Evolutionary conservation across 2,888 invertebrate genomes (phyloP), one percentile per base, ranked within the genome.

Genomic region (Escarpia spicata): DNA sequence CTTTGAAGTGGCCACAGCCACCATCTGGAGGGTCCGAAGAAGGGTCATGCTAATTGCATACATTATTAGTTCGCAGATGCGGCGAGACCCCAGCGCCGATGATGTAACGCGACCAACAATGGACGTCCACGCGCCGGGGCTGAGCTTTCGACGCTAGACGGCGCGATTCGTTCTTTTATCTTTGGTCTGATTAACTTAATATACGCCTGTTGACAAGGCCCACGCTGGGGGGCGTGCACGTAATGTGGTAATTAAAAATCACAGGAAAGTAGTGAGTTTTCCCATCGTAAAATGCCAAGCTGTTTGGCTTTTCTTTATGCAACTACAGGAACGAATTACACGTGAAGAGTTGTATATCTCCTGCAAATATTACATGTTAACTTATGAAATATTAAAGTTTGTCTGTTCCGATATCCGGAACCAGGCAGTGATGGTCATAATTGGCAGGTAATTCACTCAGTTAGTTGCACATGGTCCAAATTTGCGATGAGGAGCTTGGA

Each of bases 1-100:
- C 75, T 75, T 75, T 75, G 75, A 75, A 75, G 75, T 75, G 75
- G 75, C 75, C 19, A 26, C 6, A 75, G 19, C 6, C 19, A 75
- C 75, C 75, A 75, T 75, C 75, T 75, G 75, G 75, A 75, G 75
- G 75, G 75, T 75, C 75, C 75, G 26, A 75, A 75, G 75, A 75
- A 75, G n/a, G 75, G 15, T 26, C 75, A 15, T 75, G 19, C 75
- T 75, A 75, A 75, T 75, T 75, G 75, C 75, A 75, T n/a, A 75
- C 75, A 75, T 75, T 75, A 75, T 75, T 75, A 75, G 75, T 75
- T 75, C 75, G 26, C 75, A 75, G 75, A 75, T 75, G 75, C 75
- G 26, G n/a, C 26, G 26, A 19, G 75, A 75, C 75, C 6, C 75
- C 2, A 75, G 75, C n/a, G 1, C 26, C 75, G n/a, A 26, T 75